Base-by-base conservation (phyloP, 1,140 invertebrate species). In the Cotesia vestalis region DNA sequence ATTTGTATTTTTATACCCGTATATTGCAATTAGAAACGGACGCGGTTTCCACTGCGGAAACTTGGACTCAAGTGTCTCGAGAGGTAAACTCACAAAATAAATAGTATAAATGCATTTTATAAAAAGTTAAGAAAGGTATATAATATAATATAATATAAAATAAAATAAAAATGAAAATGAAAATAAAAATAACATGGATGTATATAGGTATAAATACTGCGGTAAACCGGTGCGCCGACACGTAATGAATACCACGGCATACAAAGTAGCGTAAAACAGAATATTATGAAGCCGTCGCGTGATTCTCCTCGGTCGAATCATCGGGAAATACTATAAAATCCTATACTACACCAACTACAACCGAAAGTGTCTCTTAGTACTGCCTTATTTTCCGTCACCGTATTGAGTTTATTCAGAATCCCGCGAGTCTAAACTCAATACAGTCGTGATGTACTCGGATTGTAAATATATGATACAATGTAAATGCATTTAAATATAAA, bases 241-340 rank as follows among this genome's bases (percentile, higher is more conserved):
- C 62, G 68, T 74, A 74, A 74, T 74, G 73, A 74, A 74, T 74
- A 74, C 64, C 59, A 11, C 59, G 14, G 64, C 40, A 53, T 71
- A 66, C 69, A 62, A 66, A 57, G 69, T 60, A 52, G 68, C 55
- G 66, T 73, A 68, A 73, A 73, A 68, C 51, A 52, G 66, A 61
- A 71, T 67, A 71, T 71, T 68, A 66, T 57, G n/a, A 61, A 62
- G 61, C 61, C 40, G 69, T 71, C 55, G 46, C 57, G 55, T 63
- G 69, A 70, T 70, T 70, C 60, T 27, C 69, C 60, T 53, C 60
- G 57, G 55, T 69, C 36, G 67, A 40, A 36, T 55, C 53, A 14
- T 55, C 34, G 12, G 53, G 6, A 27, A 61, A 61, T 61, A 27
- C 14, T 61, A 20, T 27, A 61, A 61, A 27, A 27, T 20, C n/a